phyloP scores from a whole-genome alignment of 2,888 invertebrate species.

The Tachina lurida region DNA sequence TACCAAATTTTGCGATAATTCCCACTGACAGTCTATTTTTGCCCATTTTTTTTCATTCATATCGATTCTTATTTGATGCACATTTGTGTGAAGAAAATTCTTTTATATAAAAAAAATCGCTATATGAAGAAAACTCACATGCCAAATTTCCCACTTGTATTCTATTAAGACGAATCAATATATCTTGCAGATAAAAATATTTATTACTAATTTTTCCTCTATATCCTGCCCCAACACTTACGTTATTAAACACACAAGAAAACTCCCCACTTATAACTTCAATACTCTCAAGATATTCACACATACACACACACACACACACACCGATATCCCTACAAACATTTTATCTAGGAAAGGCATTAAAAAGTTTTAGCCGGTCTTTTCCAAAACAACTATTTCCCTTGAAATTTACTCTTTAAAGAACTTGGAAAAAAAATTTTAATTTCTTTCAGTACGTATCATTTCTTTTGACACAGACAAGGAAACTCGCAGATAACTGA shows the following conservation, averaged over 20 bases:
- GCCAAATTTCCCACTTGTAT: conserved; percentile 2
- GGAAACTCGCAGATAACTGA: too few relatives aligned
- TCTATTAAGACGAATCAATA: conserved; percentile 59
- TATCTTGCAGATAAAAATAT: conserved; percentile 47
- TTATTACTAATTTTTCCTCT: conserved; percentile 1
- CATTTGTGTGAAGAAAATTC: too few relatives aligned
- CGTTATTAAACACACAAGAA: conserved; percentile 45
- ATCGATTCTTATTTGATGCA: too few relatives aligned
- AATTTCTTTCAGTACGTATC: too few relatives aligned
- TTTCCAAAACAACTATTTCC: neutral
- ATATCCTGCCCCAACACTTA: conserved; percentile 66
- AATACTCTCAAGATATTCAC: neutral
- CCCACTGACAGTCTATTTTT: too few relatives aligned
- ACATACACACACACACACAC: neutral
- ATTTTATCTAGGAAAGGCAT: neutral
- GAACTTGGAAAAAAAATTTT: too few relatives aligned
- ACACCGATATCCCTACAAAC: neutral
- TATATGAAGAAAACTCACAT: neutral
- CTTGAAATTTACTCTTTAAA: too few relatives aligned
- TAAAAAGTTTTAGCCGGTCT: neutral
- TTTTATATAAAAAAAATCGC: neutral
- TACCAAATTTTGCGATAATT: too few relatives aligned
- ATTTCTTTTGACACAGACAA: too few relatives aligned
- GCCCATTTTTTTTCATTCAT: too few relatives aligned
- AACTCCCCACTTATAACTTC: conserved; percentile 51